Evolutionary conservation across 1,140 invertebrate genomes (phyloP), one percentile per base, ranked within the genome.

Genomic region (Matsumurasca onukii): DNA sequence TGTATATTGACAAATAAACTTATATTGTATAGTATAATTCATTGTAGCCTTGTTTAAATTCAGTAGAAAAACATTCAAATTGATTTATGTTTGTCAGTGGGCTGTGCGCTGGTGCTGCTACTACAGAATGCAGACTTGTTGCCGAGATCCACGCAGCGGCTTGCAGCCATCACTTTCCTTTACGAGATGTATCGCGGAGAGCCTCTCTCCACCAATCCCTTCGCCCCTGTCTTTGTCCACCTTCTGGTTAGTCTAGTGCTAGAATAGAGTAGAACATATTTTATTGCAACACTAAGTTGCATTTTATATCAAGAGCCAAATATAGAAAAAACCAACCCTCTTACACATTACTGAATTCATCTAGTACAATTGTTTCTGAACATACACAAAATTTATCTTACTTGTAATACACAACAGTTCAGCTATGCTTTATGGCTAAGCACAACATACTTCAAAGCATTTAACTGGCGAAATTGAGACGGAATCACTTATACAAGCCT

Each of bases 151-250:
- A 82, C 84, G 70, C 90, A 92, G 76, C 81, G 88, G 65, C 74
- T 93, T 57, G 85, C 86, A 31, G 88, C 89, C 29, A 80, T 91
- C 27, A 85, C 85, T 20, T 78, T 93, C n/a, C 80, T 93, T 15
- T 89, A 86, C 80, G 89, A 92, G 71, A 82, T 92, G 73, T 92
- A 91, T 77, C 85, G 86, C 76, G 83, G 82, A 25, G 90, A 92
- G 72, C 82, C 86, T 2, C 78, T 90, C 34, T 80, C 83, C 29
- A 82, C 82, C 3, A 91, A 89, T 72, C 91, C 91, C 22, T 93
- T 92, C 79, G 87, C 86, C 3, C 82, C 86, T 69, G 85, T 88
- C 17, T 89, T 90, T 78, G 81, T 87, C 27, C 82, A 85, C 75
- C 76, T 89, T 22, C 72, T 90, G 79, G 88, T 89, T 80, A 80